phyloP scores from a whole-genome alignment of 1,140 invertebrate species.

The Pseudomyrmex flavicornis region DNA sequence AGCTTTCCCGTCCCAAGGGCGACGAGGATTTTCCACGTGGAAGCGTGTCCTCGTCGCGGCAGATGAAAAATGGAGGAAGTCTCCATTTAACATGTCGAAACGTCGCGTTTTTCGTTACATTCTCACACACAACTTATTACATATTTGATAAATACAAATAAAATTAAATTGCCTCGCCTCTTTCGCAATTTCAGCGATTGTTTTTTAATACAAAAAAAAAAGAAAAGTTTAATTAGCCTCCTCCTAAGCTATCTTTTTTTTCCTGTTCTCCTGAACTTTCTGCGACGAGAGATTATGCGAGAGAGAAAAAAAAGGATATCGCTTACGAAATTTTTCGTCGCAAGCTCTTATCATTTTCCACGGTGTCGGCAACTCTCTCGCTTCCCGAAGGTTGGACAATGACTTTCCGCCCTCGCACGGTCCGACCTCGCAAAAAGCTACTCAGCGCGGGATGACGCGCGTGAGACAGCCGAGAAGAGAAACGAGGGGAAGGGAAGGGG shows the following conservation, averaged over 20 bases:
- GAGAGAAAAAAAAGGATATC: not conserved
- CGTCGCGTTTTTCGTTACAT: conserved; percentile 11
- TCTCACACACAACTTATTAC: conserved; percentile 7
- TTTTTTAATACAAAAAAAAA: not conserved
- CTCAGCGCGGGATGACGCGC: conserved; percentile 44
- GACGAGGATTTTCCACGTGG: conserved; percentile 44
- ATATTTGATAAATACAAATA: not conserved
- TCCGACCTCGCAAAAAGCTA: conserved; percentile 51
- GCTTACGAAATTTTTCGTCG: conserved; percentile 34
- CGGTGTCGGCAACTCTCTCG: conserved; percentile 11
- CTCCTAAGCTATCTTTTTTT: not conserved
- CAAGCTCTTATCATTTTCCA: conserved; percentile 28
- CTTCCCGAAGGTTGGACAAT: conserved; percentile 22
- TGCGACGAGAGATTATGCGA: not conserved
- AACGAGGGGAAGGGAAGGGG: not conserved
- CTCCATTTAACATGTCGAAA: conserved; percentile 11
- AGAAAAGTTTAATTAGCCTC: not conserved
- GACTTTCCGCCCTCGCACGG: conserved; percentile 1
- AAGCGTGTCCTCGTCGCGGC: not conserved
- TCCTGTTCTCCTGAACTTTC: not conserved
- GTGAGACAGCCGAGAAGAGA: conserved; percentile 34
- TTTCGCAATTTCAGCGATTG: not conserved
- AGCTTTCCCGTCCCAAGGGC: conserved; percentile 23
- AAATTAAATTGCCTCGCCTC: not conserved
- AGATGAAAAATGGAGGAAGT: conserved; percentile 33